Conservation (phyloP, 2,113 vertebrate species). For the Salminus brasiliensis region DNA sequence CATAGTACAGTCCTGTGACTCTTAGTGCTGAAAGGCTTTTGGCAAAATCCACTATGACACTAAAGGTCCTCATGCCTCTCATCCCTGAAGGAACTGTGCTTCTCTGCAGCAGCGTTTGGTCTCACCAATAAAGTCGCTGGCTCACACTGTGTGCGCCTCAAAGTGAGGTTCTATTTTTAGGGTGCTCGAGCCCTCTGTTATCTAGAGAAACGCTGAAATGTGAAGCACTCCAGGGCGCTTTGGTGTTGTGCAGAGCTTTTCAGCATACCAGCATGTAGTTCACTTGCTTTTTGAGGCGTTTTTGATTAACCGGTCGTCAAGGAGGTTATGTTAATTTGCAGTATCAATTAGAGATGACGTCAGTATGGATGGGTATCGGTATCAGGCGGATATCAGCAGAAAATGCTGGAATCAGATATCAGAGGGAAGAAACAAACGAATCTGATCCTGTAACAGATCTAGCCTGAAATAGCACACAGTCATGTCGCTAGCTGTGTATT, state of each 20-base stretch:
- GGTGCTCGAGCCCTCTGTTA: conserved; percentile 29
- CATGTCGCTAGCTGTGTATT: too few species aligned
- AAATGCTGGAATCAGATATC: too few species aligned
- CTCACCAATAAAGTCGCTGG: conserved; percentile 29
- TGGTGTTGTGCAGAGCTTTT: conserved; percentile 28
- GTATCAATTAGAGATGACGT: too few species aligned
- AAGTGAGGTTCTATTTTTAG: conserved; percentile 54
- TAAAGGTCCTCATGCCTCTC: not conserved
- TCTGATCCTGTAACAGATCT: too few species aligned
- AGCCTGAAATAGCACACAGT: too few species aligned
- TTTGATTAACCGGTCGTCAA: not conserved
- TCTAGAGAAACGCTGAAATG: conserved; percentile 36
- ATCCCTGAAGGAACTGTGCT: not conserved
- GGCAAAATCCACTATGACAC: not conserved
- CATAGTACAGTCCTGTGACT: not conserved
- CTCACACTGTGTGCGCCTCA: conserved; percentile 24
- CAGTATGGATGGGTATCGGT: too few species aligned
- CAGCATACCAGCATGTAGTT: not conserved
- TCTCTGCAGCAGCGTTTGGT: conserved; percentile 23
- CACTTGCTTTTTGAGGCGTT: not conserved
- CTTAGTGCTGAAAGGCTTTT: not conserved
- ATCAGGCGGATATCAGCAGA: too few species aligned
- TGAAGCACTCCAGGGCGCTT: conserved; percentile 38
- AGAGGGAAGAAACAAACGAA: too few species aligned
- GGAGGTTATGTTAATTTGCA: too few species aligned